phyloP scores from a whole-genome alignment of 2,888 invertebrate genomes.

The Tetranychus piercei region DNA sequence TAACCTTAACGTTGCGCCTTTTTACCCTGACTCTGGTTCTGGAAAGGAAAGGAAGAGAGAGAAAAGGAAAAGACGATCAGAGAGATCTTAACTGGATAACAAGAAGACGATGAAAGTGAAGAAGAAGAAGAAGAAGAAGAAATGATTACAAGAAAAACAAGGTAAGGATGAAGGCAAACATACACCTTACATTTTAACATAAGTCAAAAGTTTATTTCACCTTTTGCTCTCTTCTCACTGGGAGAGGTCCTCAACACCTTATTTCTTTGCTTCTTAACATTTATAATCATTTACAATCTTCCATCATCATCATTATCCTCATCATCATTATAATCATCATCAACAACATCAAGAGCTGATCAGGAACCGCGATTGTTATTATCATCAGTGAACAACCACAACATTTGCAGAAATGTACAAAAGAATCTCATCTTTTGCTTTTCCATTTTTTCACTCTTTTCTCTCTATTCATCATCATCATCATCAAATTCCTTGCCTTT shows the following conservation, averaged over 20 bases:
- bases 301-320: not conserved
- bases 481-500: too few species aligned
- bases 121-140: not conserved
- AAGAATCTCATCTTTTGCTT: too few species aligned
- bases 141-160: not conserved
- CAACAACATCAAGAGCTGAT: not conserved
- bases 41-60: too few species aligned
- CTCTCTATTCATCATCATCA: too few species aligned
- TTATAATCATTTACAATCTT: not conserved
- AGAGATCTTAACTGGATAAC: not conserved
- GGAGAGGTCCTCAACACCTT: not conserved
- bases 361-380: not conserved
- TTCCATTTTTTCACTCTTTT: too few species aligned
- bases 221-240: not conserved
- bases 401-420: not conserved
- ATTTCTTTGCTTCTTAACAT: not conserved
- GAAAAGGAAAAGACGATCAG: too few species aligned
- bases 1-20: too few species aligned
- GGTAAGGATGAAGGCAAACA: not conserved
- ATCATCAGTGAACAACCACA: not conserved
- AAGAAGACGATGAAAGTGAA: not conserved
- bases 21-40: too few species aligned
- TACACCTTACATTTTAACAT: not conserved
- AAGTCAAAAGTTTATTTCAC: not conserved
- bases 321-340: not conserved